Evolutionary conservation across 2,113 vertebrate genomes (phyloP).

Genomic region (Clarias gariepinus): DNA sequence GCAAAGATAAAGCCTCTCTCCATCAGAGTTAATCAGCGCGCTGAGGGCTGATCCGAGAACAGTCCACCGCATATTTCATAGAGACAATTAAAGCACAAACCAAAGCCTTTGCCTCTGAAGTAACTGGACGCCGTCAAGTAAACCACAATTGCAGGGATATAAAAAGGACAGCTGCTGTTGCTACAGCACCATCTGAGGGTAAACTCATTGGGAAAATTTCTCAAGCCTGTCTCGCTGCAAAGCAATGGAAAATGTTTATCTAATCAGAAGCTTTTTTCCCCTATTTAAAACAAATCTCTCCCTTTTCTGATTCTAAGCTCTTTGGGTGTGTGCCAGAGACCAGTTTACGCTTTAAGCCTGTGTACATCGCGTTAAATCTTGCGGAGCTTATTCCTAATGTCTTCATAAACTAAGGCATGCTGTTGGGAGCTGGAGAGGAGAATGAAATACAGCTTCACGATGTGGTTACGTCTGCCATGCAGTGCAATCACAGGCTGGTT

Average conservation of each 20-base stretch:
- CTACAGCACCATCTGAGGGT: constrained; percentile 32
- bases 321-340: constrained; percentile 31
- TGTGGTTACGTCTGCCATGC: constrained; percentile 20
- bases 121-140: constrained; percentile 39
- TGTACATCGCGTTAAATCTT: constrained; percentile 40
- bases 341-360: constrained; percentile 23
- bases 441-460: constrained; percentile 35
- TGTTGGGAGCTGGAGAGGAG: constrained; percentile 48
- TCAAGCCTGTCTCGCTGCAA: constrained; percentile 26
- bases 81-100: constrained; percentile 72
- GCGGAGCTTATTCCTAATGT: constrained; percentile 28
- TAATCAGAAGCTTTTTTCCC: constrained; percentile 52
- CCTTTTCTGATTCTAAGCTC: constrained; percentile 1
- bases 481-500: constrained; percentile 55
- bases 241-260: constrained; percentile 49
- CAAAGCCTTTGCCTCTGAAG: constrained; percentile 54
- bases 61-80: constrained; percentile 62
- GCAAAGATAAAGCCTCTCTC: constrained; percentile 36
- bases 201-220: constrained; percentile 26
- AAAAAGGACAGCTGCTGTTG: constrained; percentile 44
- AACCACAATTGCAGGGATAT: constrained; percentile 53
- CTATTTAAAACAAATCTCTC: constrained; percentile 51
- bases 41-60: constrained; percentile 52
- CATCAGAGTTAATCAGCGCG: constrained; percentile 50
- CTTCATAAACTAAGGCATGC: constrained; percentile 37